These are phyloP conservation scores for Rhincodon typus DNA, from an alignment of 2,797 vertebrate species.

Conservation along the genomic window DNA sequence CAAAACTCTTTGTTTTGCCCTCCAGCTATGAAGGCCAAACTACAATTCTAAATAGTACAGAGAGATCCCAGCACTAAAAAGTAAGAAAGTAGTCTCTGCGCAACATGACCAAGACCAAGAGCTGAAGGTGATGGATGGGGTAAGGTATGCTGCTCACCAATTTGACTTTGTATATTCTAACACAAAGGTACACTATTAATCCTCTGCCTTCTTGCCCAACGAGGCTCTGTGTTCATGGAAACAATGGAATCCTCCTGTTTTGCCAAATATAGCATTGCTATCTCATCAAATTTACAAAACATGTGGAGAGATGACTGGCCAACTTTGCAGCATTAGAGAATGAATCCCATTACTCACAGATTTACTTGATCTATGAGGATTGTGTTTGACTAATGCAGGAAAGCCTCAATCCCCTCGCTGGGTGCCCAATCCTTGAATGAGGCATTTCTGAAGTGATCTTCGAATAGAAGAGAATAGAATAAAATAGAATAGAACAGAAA, in stretches of 20 bases:
- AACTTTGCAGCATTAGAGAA: not conserved
- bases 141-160: not conserved
- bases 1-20: not conserved
- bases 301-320: not conserved
- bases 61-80: not conserved
- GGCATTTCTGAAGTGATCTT: not conserved
- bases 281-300: not conserved
- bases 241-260: not conserved
- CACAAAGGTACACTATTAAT: not conserved
- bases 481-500: no score
- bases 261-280: not conserved
- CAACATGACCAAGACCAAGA: not conserved
- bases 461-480: no score
- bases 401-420: not conserved
- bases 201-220: not conserved
- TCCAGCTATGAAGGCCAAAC: not conserved
- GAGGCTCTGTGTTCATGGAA: not conserved
- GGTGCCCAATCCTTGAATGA: not conserved
- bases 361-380: not conserved
- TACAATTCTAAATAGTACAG: not conserved
- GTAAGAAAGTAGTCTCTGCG: not conserved
- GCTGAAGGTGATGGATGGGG: not conserved
- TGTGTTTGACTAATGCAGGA: not conserved
- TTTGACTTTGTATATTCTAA: not conserved
- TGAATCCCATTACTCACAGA: not conserved